Percentiles rank a stretch among this genome's conserved stretches.
Evolutionary conservation across 2,797 vertebrate genomes (phyloP).

Genomic region (Carcharodon carcharias): DNA sequence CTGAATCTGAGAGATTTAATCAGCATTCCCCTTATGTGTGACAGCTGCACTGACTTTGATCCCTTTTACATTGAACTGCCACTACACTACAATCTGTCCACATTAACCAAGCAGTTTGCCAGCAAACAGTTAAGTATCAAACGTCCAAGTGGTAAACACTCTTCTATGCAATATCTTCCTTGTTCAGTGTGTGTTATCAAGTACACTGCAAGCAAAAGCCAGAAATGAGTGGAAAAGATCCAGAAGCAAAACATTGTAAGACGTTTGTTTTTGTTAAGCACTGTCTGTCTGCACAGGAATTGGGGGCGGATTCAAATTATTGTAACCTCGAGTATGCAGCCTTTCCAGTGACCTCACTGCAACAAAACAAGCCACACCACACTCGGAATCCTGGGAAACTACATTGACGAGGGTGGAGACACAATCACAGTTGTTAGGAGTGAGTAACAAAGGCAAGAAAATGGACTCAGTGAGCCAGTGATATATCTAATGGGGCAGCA

Average conservation of each 20-base stretch:
- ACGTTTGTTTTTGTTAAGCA: slow-evolving; percentile 41
- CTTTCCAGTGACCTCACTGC: slow-evolving; percentile 62
- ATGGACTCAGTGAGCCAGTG: not conserved
- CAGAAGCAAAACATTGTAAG: slow-evolving; percentile 34
- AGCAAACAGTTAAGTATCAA: not conserved
- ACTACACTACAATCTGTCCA: not conserved
- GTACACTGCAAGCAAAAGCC: not conserved
- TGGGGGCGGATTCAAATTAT: slow-evolving; percentile 56
- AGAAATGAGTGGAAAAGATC: slow-evolving; percentile 12
- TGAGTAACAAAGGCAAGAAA: not conserved
- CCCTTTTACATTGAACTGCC: too few relatives aligned
- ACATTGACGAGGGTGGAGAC: not conserved
- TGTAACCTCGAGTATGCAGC: slow-evolving; percentile 63
- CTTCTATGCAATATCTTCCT: not conserved
- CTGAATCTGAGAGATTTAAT: not conserved
- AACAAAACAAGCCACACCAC: slow-evolving; percentile 52
- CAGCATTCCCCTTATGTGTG: not conserved
- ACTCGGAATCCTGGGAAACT: slow-evolving; percentile 10
- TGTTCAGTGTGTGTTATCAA: not conserved
- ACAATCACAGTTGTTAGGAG: not conserved
- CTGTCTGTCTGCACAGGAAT: slow-evolving; percentile 72
- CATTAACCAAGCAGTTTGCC: not conserved
- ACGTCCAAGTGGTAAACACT: not conserved
- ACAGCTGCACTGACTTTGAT: not conserved
- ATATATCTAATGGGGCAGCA: not conserved